Conservation (phyloP, 2,113 vertebrate species). For the Onychostoma macrolepis region DNA sequence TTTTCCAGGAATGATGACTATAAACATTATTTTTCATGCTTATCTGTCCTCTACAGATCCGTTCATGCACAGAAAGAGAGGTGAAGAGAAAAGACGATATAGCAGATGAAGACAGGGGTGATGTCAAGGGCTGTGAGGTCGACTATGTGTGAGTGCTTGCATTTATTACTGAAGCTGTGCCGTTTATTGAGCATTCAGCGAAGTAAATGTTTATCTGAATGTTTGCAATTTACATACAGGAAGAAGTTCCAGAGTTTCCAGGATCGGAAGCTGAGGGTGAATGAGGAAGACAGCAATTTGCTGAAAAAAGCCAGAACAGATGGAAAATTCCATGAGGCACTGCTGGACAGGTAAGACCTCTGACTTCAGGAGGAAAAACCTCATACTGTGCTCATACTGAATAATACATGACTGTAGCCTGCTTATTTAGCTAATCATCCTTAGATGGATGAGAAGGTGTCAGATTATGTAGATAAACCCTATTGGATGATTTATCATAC, state of each 20-base stretch:
- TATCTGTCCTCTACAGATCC: conserved; percentile 77
- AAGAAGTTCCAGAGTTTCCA: conserved; percentile 99
- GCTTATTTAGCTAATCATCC: not conserved
- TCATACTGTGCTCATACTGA: not conserved
- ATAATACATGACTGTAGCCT: not conserved
- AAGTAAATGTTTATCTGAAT: not conserved
- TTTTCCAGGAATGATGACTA: not conserved
- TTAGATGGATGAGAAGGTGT: not conserved
- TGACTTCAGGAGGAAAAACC: not conserved
- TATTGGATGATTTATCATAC: not conserved
- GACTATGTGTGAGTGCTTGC: conserved; percentile 91
- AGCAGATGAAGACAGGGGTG: conserved; percentile 93
- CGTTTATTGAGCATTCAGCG: not conserved
- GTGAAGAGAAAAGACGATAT: conserved; percentile 88
- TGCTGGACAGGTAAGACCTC: conserved; percentile 89
- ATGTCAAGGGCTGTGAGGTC: conserved; percentile 94
- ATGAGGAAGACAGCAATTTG: conserved; percentile 81
- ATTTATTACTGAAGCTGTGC: not conserved
- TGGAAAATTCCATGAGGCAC: conserved; percentile 91
- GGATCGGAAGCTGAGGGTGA: conserved; percentile 91
- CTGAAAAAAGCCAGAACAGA: conserved; percentile 91
- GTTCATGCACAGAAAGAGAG: conserved; percentile 87
- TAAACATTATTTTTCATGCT: not conserved
- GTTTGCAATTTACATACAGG: conserved; percentile 67
- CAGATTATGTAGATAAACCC: not conserved